Conservation (phyloP, 2,888 invertebrate species). For the Neoaliturus tenellus region DNA sequence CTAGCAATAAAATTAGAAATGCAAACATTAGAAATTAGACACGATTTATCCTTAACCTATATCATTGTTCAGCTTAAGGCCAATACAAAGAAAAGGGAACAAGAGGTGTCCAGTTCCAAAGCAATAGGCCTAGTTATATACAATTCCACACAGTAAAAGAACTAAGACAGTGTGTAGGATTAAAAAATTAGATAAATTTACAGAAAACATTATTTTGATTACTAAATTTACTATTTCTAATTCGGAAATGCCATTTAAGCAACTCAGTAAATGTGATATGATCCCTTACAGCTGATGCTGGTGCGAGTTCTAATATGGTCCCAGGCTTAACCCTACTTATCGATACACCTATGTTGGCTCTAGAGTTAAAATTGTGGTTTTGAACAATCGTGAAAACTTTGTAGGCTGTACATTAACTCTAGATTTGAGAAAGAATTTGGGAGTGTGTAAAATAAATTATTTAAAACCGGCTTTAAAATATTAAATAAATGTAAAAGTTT, state of each 20-base stretch:
- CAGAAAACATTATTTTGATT: background rate
- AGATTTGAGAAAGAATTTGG: too few species aligned
- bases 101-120: slow-evolving; percentile 15
- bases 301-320: background rate
- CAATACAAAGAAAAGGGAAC: slow-evolving; percentile 17
- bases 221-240: slow-evolving; percentile 1
- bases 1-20: background rate
- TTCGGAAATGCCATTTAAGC: slow-evolving; percentile 18
- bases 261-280: slow-evolving; percentile 28
- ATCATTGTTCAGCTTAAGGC: slow-evolving; percentile 47
- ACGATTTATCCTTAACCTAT: slow-evolving; percentile 11
- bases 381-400: too few species aligned
- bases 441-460: too few species aligned
- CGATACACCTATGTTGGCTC: background rate
- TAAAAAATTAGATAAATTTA: background rate
- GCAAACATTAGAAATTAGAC: background rate
- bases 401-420: too few species aligned
- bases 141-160: slow-evolving; percentile 5
- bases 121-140: slow-evolving; percentile 47
- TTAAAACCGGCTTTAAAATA: too few species aligned
- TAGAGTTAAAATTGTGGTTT: background rate
- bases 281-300: slow-evolving; percentile 25
- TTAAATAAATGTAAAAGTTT: too few species aligned
- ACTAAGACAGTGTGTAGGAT: background rate
- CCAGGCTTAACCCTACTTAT: background rate